Evolutionary conservation across 2,113 vertebrate species (phyloP).

Genomic region (Brevimyrus niger): DNA sequence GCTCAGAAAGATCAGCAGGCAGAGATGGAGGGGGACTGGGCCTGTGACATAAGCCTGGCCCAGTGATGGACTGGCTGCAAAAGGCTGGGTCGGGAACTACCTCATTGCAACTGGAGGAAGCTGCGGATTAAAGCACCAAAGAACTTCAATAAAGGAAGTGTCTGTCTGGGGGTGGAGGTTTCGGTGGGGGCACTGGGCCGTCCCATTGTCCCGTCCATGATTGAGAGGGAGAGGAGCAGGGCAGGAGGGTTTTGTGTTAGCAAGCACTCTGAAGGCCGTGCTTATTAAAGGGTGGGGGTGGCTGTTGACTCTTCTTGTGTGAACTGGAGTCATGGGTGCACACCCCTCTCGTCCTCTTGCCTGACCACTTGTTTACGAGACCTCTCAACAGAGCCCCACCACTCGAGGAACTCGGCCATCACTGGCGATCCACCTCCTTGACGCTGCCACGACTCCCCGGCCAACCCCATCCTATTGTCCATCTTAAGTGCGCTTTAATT

Average conservation of each 20-base stretch:
- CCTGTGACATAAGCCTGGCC: slow-evolving; percentile 25
- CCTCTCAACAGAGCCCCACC: slow-evolving; percentile 54
- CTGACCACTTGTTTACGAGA: slow-evolving; percentile 57
- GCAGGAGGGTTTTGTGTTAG: slow-evolving; percentile 61
- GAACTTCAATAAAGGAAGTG: slow-evolving; percentile 77
- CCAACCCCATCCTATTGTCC: slow-evolving; percentile 61
- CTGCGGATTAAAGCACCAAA: slow-evolving; percentile 75
- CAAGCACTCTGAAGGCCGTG: slow-evolving; percentile 55
- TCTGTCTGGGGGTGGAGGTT: slow-evolving; percentile 63
- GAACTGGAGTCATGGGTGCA: slow-evolving; percentile 65
- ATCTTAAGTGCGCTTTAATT: slow-evolving; percentile 75
- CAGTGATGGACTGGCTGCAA: slow-evolving; percentile 59
- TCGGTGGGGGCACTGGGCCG: slow-evolving; percentile 40
- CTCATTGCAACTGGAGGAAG: slow-evolving; percentile 72
- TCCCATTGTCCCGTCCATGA: slow-evolving; percentile 65
- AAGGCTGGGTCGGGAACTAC: slow-evolving; percentile 66
- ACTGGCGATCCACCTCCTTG: neutral
- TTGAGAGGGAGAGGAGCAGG: slow-evolving; percentile 67
- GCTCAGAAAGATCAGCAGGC: neutral
- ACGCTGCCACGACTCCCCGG: slow-evolving; percentile 35
- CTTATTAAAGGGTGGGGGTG: slow-evolving; percentile 59
- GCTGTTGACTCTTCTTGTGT: slow-evolving; percentile 75
- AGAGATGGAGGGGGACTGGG: neutral
- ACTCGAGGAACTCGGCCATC: neutral
- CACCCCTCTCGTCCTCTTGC: slow-evolving; percentile 47